Evolutionary conservation across 2,113 vertebrate species (phyloP).

Genomic region (Mus musculus): GRCm39 chr14:105628501-105629000

Average conservation of each 20-base stretch:
- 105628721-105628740: slow-evolving; percentile 55
- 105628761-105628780: slow-evolving; percentile 53
- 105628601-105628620: background rate
- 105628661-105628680: slow-evolving; percentile 58
- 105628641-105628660: slow-evolving; percentile 1
- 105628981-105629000: slow-evolving; percentile 79
- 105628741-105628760: slow-evolving; percentile 63
- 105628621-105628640: background rate
- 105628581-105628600: too few species aligned
- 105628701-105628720: background rate
- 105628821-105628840: slow-evolving; percentile 75
- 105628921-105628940: slow-evolving; percentile 70
- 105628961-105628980: slow-evolving; percentile 75
- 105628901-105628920: slow-evolving; percentile 77
- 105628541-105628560: background rate
- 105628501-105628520: background rate
- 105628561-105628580: background rate
- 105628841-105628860: slow-evolving; percentile 79
- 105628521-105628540: background rate
- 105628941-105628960: slow-evolving; percentile 80
- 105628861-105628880: slow-evolving; percentile 58
- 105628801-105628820: slow-evolving; percentile 75
- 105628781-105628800: slow-evolving; percentile 42
- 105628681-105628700: slow-evolving; percentile 46
- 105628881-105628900: slow-evolving; percentile 80